Percentiles rank a stretch among this genome's conserved stretches.
These are phyloP conservation scores for Melanotus villosus DNA, from an alignment of 2,888 invertebrate species.

Conservation along the genomic window DNA sequence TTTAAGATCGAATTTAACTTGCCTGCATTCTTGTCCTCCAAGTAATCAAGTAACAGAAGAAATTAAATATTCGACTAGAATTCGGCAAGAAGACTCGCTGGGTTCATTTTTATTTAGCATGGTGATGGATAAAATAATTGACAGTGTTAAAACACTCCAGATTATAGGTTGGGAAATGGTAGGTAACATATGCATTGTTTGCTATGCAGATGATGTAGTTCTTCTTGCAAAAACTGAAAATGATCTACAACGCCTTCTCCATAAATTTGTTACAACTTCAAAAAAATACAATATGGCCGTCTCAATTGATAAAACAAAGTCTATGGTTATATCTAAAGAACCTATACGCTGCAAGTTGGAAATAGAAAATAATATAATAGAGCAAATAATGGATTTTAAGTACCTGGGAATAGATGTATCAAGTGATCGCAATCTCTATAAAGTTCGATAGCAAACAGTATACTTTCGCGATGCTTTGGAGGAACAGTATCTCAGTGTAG, in stretches of 20 bases:
- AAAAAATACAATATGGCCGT: background rate
- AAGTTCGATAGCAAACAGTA: background rate
- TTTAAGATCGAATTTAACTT: slow-evolving; percentile 9
- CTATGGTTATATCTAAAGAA: no score
- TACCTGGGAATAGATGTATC: slow-evolving; percentile 7
- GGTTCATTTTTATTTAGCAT: slow-evolving; percentile 7
- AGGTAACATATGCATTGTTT: no score
- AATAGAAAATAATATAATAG: no score
- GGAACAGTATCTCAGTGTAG: background rate
- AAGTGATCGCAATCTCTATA: background rate
- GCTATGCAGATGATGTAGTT: background rate
- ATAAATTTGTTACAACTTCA: no score
- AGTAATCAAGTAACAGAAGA: slow-evolving; percentile 1
- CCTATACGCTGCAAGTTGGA: no score
- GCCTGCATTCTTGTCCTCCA: background rate
- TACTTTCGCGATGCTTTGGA: background rate
- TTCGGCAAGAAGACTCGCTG: background rate
- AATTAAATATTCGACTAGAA: background rate
- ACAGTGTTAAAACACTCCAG: background rate
- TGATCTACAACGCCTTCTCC: no score
- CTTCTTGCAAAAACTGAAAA: no score
- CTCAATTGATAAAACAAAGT: no score
- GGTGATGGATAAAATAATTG: slow-evolving; percentile 9
- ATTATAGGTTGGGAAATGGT: background rate
- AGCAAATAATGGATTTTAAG: no score